Evolutionary conservation across 1,140 invertebrate species (phyloP), one percentile per base, ranked within the genome.

Genomic region (Drosophila parabipectinata): DNA sequence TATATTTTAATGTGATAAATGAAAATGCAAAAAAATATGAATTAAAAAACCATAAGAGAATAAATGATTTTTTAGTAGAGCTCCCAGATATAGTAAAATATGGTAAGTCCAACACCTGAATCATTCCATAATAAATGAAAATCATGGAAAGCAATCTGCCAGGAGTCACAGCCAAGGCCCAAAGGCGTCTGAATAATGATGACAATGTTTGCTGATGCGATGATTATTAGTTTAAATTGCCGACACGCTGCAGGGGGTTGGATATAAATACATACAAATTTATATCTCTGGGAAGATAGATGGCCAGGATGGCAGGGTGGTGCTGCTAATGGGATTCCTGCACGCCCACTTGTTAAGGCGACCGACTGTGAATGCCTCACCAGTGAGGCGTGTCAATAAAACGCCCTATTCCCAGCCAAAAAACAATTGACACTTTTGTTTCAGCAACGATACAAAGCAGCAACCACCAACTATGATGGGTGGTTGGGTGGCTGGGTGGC

Each of bases 191-290:
- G 82, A 88, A 87, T 88, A 85, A 79, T 87, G 88, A 87, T 83
- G 83, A 87, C 83, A 87, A 84, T 90, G 90, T 91, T 87, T 87
- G 71, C 80, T 90, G 90, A 91, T 91, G 90, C 90, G 90, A 87
- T 87, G 76, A 91, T 91, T 91, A 91, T 91, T 91, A 90, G 90
- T 83, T 91, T 91, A 91, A 91, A 91, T 83, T 85, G 76, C 72
- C 72, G 81, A 72, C 68, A 39, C 64, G 76, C 72, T 57, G 64
- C 52, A 56, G 68, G 77, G 78, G 47, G 4, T 44, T 64, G 60
- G 64, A 52, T 59, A 14, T 12, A n/a, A 6, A 28, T 51, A 52
- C 51, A 14, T 12, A n/a, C 26, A 28, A 28, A n/a, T 26, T 9
- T 10, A 47, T 10, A 15, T 18, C 41, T 44, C 18, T 18, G 18